Percentiles rank a stretch among this genome's conserved stretches.
phyloP scores from a whole-genome alignment of 2,888 invertebrate species.

The Drosophila tanythrix region DNA sequence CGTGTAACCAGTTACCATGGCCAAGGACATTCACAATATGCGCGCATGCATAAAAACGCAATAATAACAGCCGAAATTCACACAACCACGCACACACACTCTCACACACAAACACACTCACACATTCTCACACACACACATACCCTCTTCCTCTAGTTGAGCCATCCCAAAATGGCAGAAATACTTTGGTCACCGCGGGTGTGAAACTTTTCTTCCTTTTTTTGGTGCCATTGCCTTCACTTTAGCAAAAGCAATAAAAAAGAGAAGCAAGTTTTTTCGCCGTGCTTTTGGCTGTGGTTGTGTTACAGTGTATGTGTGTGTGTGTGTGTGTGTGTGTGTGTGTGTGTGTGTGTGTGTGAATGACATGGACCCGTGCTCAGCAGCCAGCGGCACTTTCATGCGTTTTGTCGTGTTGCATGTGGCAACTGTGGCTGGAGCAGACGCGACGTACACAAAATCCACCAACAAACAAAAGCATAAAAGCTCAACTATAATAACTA shows the following conservation, averaged over 20 bases:
- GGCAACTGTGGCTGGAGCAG: constrained; percentile 56
- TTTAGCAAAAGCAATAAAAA: constrained; percentile 34
- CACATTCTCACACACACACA: constrained; percentile 1
- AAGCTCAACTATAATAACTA: constrained; percentile 58
- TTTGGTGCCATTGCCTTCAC: constrained; percentile 31
- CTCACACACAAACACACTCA: constrained; percentile 2
- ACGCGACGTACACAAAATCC: constrained; percentile 33
- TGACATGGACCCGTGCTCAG: constrained; percentile 32
- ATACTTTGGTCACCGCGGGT: constrained; percentile 75
- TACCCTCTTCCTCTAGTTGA: constrained; percentile 2
- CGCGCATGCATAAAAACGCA: constrained; percentile 79
- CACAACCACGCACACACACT: constrained; percentile 10
- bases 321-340: too few species aligned
- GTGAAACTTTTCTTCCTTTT: constrained; percentile 55
- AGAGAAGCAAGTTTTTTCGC: constrained; percentile 15
- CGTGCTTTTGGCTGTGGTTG: constrained; percentile 15
- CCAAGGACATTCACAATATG: constrained; percentile 81
- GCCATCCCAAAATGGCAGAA: constrained; percentile 45
- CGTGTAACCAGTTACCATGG: constrained; percentile 61
- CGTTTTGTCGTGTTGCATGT: constrained; percentile 52
- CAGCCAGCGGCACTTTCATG: constrained; percentile 39
- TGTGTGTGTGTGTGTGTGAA: constrained; percentile 22
- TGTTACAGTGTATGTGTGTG: constrained; percentile 5
- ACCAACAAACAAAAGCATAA: constrained; percentile 27
- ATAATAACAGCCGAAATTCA: constrained; percentile 66